phyloP scores from a whole-genome alignment of 2,113 vertebrate genomes.

The Laticauda colubrina region DNA sequence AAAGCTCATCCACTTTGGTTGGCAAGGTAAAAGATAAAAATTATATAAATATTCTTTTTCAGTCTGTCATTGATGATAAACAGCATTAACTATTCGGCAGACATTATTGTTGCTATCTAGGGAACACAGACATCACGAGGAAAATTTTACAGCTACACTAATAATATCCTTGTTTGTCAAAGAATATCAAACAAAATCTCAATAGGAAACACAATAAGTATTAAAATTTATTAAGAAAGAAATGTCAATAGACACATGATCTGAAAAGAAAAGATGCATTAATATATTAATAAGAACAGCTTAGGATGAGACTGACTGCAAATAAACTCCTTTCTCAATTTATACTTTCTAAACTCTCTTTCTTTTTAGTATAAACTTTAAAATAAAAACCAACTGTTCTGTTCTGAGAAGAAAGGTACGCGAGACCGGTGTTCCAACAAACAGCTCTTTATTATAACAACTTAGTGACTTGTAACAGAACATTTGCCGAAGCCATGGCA shows the following conservation, averaged over 20 bases:
- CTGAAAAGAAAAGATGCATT: constrained; percentile 68
- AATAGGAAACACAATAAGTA: constrained; percentile 75
- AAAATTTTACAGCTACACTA: constrained; percentile 75
- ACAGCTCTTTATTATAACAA: no score
- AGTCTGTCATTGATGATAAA: constrained; percentile 80
- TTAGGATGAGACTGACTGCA: constrained; percentile 42
- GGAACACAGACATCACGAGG: constrained; percentile 74
- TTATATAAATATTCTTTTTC: constrained; percentile 70
- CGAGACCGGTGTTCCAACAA: no score
- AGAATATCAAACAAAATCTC: constrained; percentile 75
- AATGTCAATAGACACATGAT: constrained; percentile 77
- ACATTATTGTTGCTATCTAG: constrained; percentile 78
- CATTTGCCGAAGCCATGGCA: no score
- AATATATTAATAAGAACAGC: constrained; percentile 58
- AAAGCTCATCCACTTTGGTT: constrained; percentile 73
- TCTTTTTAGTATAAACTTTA: background rate
- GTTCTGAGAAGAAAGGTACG: no score
- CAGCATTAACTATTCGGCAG: constrained; percentile 77
- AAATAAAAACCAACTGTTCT: background rate
- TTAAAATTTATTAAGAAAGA: constrained; percentile 73
- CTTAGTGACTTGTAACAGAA: no score
- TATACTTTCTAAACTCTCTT: constrained; percentile 33
- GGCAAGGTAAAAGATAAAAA: constrained; percentile 79
- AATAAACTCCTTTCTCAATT: constrained; percentile 22
- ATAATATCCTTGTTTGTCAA: constrained; percentile 75